Evolutionary conservation across 2,797 vertebrate species (phyloP), one percentile per base, ranked within the genome.

Genomic region (Liasis olivaceus): DNA sequence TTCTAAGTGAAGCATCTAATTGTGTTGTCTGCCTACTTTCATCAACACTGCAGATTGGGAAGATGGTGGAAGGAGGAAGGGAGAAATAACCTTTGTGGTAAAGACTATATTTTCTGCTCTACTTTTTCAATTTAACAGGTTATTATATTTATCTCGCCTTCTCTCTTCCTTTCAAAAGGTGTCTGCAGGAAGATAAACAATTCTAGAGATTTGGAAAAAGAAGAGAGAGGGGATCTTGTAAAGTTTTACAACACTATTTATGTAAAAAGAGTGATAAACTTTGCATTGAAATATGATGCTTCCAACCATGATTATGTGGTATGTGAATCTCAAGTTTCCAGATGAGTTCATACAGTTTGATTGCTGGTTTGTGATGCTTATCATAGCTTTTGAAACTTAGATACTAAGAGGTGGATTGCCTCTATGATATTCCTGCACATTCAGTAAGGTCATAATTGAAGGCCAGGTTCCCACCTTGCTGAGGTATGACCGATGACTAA

Each of bases 221-320:
- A 97, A 93, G 99, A 99, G 93, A 98, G 99, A 81, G 98, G 99
- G 28, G 99, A 99, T 97, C 98, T 99, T 63, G 99, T 99, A 95
- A 98, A 98, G 96, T 99, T 99, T 96, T 99, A 99, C 97, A 99
- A 99, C 89, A 96, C 97, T 0, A 96, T 99, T 93, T 99, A 98
- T 22, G 97, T 99, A 89, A 97, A 98, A 97, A 98, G 98, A 97
- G 98, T 99, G 94, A 98, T 99, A 92, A 97, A 97, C 31, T 99
- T 99, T 63, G 99, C 98, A 15, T 95, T 98, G 94, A 98, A 98
- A 96, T 99, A 99, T 0, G 98, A 98, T 85, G 93, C 97, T 93
- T 97, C 97, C 88, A 97, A 97, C 93, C 96, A 97, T 3, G 99
- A 99, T 54, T 97, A 97, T 88, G 94, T 97, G 97, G 99, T 99